These are phyloP conservation scores for Chanos chanos DNA, from an alignment of 2,797 vertebrate species.

Conservation along the genomic window DNA sequence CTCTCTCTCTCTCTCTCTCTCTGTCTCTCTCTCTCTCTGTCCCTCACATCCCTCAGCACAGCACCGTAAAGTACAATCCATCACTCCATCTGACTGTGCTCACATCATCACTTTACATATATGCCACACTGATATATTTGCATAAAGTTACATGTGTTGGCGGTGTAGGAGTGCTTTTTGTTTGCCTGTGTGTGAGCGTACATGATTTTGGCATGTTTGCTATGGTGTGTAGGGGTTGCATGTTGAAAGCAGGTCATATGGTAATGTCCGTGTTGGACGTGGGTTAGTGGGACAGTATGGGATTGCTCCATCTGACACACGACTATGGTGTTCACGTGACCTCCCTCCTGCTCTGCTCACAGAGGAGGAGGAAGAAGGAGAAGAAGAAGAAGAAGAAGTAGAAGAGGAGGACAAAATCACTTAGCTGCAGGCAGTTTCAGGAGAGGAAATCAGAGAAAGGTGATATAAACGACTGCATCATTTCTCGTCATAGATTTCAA, in stretches of 20 bases:
- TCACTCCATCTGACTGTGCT: slow-evolving; percentile 6
- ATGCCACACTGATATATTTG: no score
- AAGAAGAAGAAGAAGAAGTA: neutral
- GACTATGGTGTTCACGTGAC: neutral
- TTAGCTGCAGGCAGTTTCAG: no score
- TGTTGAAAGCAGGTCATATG: slow-evolving; percentile 33
- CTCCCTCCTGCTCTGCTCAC: neutral
- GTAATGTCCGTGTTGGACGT: slow-evolving; percentile 39
- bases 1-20: neutral
- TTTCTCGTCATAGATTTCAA: no score
- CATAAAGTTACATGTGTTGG: neutral
- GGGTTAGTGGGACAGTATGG: slow-evolving; percentile 53
- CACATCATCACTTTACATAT: no score
- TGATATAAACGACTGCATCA: no score
- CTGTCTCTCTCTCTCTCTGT: neutral
- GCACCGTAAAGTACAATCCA: no score
- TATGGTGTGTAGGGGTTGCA: slow-evolving; percentile 23
- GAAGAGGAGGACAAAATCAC: no score
- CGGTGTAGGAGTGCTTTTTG: no score
- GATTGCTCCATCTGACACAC: neutral
- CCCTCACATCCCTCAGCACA: neutral
- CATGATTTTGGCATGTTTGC: neutral
- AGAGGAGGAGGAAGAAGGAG: no score
- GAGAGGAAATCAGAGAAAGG: no score
- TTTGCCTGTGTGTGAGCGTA: neutral